Base-by-base conservation (phyloP, 2,888 invertebrate species). In the Ophonus ardosiacus region DNA sequence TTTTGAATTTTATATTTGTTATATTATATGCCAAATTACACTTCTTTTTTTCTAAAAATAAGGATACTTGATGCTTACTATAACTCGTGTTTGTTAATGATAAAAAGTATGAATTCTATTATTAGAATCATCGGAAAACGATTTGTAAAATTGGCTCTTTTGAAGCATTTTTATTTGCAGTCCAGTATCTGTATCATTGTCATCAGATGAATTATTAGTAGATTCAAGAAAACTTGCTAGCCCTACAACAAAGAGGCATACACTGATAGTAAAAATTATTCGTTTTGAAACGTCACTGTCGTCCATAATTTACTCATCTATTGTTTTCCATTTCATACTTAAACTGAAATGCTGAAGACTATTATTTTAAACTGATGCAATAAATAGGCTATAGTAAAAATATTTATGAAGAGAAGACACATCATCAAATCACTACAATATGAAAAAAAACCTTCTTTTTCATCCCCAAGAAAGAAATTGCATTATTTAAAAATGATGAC, bases 221-320 rank as follows among this genome's bases (percentile, higher is more conserved):
- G 78, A 57, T 31, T 56, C 24, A 17, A 61, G 17, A 31, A 51
- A 8, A 68, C 31, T 38, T 43, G 57, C 15, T 40, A 84, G 10
- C 7, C 43, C 17, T 24, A 78, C 76, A 61, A 84, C 65, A 31
- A 24, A n/a, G 17, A 76, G 63, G 21, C 84, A 84, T 13, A 84
- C 74, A 78, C 78, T 59, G 38, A 59, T 15, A 13, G 84, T 78
- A 31, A 84, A 84, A n/a, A 78, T 8, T 15, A 84, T 84, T 56
- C 78, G 61, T 78, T 51, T 84, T 63, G 51, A n/a, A 17, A 84
- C 84, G 18, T 84, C 78, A 40, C 76, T 74, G 40, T 78, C 76
- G 76, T 59, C 57, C 71, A 40, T 74, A 17, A 56, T 78, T 57
- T 18, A 51, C 76, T 13, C 8, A 63, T 24, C 31, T 24, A 68